Conservation (phyloP, 1,140 invertebrate genomes). For the Oedothorax gibbosus region DNA sequence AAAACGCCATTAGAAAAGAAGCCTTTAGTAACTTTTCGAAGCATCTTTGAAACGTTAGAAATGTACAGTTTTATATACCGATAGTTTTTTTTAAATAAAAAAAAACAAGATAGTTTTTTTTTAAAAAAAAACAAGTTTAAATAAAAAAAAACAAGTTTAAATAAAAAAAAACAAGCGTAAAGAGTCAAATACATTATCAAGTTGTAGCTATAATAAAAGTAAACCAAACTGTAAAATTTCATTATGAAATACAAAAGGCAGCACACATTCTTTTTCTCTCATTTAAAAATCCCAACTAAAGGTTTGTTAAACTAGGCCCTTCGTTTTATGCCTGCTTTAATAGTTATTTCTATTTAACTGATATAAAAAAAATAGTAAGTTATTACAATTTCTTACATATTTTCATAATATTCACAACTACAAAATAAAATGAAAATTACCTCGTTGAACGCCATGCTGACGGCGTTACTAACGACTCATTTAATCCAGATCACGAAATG, state of each 20-base stretch:
- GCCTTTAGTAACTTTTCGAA: too few relatives aligned
- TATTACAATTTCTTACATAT: not conserved
- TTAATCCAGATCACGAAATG: conserved; percentile 24
- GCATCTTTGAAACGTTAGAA: too few relatives aligned
- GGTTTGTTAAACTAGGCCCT: not conserved
- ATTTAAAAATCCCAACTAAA: not conserved
- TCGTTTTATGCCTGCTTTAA: too few relatives aligned
- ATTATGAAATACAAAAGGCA: not conserved
- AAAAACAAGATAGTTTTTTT: too few relatives aligned
- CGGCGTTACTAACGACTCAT: conserved; percentile 38
- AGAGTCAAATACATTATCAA: not conserved
- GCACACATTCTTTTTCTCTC: not conserved
- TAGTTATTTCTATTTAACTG: not conserved
- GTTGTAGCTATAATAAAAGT: not conserved
- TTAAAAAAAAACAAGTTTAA: too few relatives aligned
- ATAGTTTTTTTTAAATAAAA: too few relatives aligned
- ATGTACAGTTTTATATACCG: too few relatives aligned
- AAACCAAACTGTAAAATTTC: not conserved
- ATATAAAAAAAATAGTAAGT: not conserved
- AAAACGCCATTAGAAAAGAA: too few relatives aligned
- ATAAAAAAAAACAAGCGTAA: too few relatives aligned
- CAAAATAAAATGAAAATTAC: conserved; percentile 1
- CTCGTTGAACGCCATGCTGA: conserved; percentile 50
- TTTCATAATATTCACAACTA: not conserved
- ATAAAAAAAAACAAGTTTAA: too few relatives aligned